Evolutionary conservation across 2,797 vertebrate genomes (phyloP).

Genomic region (Sebastolobus altivelis): DNA sequence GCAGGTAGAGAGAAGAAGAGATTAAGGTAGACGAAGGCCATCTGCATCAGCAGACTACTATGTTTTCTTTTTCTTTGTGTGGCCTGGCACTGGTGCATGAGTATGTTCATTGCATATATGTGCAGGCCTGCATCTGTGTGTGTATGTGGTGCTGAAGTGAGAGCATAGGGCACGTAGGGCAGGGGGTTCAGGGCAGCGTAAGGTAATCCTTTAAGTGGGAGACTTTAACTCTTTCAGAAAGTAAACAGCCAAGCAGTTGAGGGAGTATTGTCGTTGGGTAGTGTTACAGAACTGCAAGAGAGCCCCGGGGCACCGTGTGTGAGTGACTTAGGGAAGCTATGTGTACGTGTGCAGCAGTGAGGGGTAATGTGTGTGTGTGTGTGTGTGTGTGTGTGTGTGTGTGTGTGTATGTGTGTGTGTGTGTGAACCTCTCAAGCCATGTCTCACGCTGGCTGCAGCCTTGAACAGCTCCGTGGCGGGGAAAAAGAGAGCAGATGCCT

Average conservation of each 20-base stretch:
- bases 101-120: conserved; percentile 31
- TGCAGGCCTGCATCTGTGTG: conserved; percentile 23
- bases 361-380: conserved; percentile 23
- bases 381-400: conserved; percentile 29
- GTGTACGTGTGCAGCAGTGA: conserved; percentile 56
- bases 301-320: conserved; percentile 71
- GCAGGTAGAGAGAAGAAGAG: conserved; percentile 39
- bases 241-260: conserved; percentile 85
- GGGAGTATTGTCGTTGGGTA: conserved; percentile 86
- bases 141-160: conserved; percentile 53
- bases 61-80: conserved; percentile 59
- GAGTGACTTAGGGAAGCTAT: conserved; percentile 73
- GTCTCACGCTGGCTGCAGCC: conserved; percentile 64
- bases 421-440: conserved; percentile 65
- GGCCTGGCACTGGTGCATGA: conserved; percentile 17
- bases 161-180: conserved; percentile 65
- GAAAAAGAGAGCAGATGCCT: conserved; percentile 77
- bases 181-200: conserved; percentile 80
- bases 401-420: conserved; percentile 39
- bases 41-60: conserved; percentile 43
- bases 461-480: conserved; percentile 58
- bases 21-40: conserved; percentile 51
- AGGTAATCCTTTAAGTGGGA: conserved; percentile 85
- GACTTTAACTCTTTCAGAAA: conserved; percentile 86
- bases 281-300: conserved; percentile 82